Conservation (phyloP, 2,797 vertebrate species). For the Cephalopachus bancanus region DNA sequence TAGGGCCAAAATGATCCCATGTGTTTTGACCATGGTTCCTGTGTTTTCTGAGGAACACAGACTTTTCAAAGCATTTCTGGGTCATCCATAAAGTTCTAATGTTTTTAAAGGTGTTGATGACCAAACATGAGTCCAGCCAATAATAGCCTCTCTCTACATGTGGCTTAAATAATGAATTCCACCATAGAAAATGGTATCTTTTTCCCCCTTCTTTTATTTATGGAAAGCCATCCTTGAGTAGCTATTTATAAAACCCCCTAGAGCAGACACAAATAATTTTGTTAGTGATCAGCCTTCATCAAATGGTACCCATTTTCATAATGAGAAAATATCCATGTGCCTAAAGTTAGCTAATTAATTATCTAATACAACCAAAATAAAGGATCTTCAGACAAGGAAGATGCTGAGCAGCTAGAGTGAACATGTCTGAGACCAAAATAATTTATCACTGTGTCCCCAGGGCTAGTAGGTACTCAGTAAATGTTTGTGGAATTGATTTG, state of each 20-base stretch:
- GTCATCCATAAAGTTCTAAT: background rate
- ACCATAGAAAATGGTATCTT: background rate
- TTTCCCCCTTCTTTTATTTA: background rate
- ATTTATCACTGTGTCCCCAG: constrained; percentile 61
- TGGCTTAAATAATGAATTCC: background rate
- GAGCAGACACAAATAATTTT: constrained; percentile 47
- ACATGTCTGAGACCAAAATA: constrained; percentile 4
- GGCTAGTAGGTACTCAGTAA: background rate
- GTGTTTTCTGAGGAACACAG: background rate
- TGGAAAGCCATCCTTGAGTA: constrained; percentile 24
- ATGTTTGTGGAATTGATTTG: constrained; percentile 64
- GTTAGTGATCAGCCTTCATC: constrained; percentile 60
- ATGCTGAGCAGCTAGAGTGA: constrained; percentile 19
- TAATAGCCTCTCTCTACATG: background rate
- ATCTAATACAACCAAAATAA: constrained; percentile 62
- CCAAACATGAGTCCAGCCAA: background rate
- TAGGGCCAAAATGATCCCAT: background rate
- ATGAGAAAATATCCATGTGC: constrained; percentile 57
- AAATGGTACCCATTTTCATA: constrained; percentile 60
- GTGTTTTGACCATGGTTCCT: background rate
- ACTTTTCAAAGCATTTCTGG: constrained; percentile 1
- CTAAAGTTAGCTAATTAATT: constrained; percentile 69
- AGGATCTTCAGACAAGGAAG: constrained; percentile 9
- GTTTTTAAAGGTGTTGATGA: background rate
- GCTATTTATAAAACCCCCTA: constrained; percentile 11